Base-by-base conservation (phyloP, 2,113 vertebrate genomes). In the Oxyura jamaicensis region DNA sequence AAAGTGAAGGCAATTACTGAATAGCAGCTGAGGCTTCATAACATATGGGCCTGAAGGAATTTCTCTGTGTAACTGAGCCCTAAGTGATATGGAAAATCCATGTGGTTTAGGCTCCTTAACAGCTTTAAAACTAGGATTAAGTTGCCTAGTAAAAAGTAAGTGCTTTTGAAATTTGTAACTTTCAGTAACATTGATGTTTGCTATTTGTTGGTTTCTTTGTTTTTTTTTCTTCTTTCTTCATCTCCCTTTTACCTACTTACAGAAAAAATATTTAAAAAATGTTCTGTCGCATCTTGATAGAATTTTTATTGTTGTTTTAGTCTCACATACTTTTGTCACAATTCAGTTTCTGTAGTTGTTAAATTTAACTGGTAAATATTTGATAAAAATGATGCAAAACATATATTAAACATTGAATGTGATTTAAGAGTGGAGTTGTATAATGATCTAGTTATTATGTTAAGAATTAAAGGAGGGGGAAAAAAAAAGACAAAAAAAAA, bases 1-100 rank as follows among this genome's bases (percentile, higher is more conserved):
- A 78, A 92, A 92, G 42, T 81, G 78, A 94, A 87, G 56, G 77
- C 60, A 94, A 89, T 89, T 82, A 82, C 73, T 20, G 17, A 42
- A 52, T 19, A 90, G 63, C 83, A 93, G 86, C 79, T 95, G 93
- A 86, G 88, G 22, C 72, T 90, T 76, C 14, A 36, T 59, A 89
- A 86, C 77, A 75, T 44, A 74, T 2, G 29, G 78, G 82, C 62
- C 69, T 78, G 55, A 53, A 92, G 62, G 56, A 87, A 72, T 84
- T 67, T 74, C 80, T 46, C 41, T 67, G 52, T 41, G n/a, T 33
- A 75, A 81, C 84, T 56, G 69, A 73, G 23, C 46, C 52, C 39
- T 48, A 53, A 81, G 41, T 81, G 42, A 68, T 89, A 94, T 18
- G 52, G 81, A 89, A 94, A 94, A 92, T 82, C 81, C 74, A 33